Base-by-base conservation (phyloP, 2,888 invertebrate genomes). In the Acleris laterana region DNA sequence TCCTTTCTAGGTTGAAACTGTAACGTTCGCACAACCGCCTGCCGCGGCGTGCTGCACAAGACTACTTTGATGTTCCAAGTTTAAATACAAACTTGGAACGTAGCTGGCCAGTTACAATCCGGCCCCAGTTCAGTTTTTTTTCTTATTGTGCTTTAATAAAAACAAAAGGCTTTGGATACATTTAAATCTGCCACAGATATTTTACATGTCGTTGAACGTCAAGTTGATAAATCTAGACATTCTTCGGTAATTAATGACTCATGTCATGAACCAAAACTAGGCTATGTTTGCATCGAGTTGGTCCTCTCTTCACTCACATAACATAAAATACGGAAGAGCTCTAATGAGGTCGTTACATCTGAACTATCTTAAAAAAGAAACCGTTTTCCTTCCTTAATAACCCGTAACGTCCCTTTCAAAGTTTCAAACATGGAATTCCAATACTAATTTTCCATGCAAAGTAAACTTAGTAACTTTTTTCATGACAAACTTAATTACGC, bases 1-100 rank as follows among this genome's bases (percentile, higher is more conserved):
- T 84, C 85, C 83, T 86, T 84, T 81, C 71, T 74, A 77, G 77
- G 78, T 78, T 75, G 72, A 76, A 74, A 80, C 22, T 44, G 16
- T 73, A 77, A 81, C 76, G 77, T 74, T 73, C 71, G 72, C 72
- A 74, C 89, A 86, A 79, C 81, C 84, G 83, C 72, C 72, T 75
- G 72, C 74, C 70, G 68, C 80, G 79, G 77, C 77, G 78, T 71
- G 79, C 81, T 77, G 76, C 72, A 77, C 76, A 74, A 81, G 73
- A 89, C 91, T 90, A 84, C 72, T 81, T 75, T 72, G 62, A 67
- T 70, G 71, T 68, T 71, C 72, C 68, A 73, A 74, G 74, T 75
- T 77, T 44, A 61, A 65, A 65, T 51, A 51, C 73, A 75, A 69
- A 70, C 66, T 67, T 68, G 68, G 70, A 71, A 72, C 70, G 68